Evolutionary conservation across 2,888 invertebrate genomes (phyloP), one percentile per base, ranked within the genome.

Genomic region (Rhagonycha fulva): DNA sequence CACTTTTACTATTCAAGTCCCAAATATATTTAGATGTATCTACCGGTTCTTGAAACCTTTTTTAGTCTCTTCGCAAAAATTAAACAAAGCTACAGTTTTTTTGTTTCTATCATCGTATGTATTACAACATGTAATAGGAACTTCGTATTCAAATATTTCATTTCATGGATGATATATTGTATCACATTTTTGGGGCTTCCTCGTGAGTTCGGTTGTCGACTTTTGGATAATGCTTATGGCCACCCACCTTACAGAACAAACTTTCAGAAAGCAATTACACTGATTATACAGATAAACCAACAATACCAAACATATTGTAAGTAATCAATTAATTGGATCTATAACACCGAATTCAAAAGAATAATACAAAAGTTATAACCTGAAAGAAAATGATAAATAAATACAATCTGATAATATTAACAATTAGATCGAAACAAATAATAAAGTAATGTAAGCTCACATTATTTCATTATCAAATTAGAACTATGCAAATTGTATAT

Each of bases 381-480:
- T 7, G 7, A n/a, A 47, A n/a, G n/a, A 5, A 47, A 47, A 47
- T 47, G n/a, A 7, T 47, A 47, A 47, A 47, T 47, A 47, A 47
- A 47, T 47, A 47, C n/a, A 47, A 47, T 47, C 47, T 47, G 47
- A 47, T 47, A 47, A 47, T 47, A 47, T 47, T 47, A 47, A 47
- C 47, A 47, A 47, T 47, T 47, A 47, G 47, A 47, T 47, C n/a
- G 47, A 47, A 47, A 47, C 47, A 47, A 47, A 47, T 47, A 47
- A 47, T 47, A 47, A n/a, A 47, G 47, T 47, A 47, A 47, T 47
- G 47, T 47, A 47, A 47, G 47, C 47, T 47, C n/a, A 47, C 47
- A 47, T 47, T 66, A 24, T 66, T 66, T 66, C 63, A 66, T 66
- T 66, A 66, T 66, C 63, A 66, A 66, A 26, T 24, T 66, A 66